Base-by-base conservation (phyloP, 2,113 vertebrate genomes). In the Nycticryphes semicollaris region DNA sequence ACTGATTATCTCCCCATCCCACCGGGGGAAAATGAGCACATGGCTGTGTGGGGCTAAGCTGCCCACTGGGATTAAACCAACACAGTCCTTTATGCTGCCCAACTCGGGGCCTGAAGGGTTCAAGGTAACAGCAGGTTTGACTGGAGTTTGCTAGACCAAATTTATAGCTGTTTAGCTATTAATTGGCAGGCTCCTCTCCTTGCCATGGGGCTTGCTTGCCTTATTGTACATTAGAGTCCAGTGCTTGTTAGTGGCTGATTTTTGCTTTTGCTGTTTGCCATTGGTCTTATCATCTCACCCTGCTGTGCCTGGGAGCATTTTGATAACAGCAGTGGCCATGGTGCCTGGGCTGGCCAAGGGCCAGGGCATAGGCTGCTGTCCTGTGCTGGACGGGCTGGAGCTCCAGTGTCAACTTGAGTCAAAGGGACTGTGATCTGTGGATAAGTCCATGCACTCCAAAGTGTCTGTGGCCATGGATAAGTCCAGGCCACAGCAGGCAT, bases 201-300 rank as follows among this genome's bases (percentile, higher is more conserved):
- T 84, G 80, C 53, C 50, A 12, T 9, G n/a, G 70, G 87, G 23
- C 59, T 60, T 74, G n/a, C 81, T 69, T 68, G 18, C 24, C 45
- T 35, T 67, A 18, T 22, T 70, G 33, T 47, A 11, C 3, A 0
- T 84, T 63, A 45, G 14, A 68, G 21, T 41, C n/a, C 60, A 57
- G 41, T 74, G 35, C 50, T 87, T 51, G 14, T 48, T 39, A 35
- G 54, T 24, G 30, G 41, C 56, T 81, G 24, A 41, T 69, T 81
- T 89, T 90, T 19, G 9, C 85, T 78, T 28, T 63, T 59, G 31
- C 56, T 87, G 51, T 90, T 93, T 94, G 88, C 51, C 78, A 27
- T 23, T 54, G 56, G 43, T 57, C 37, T 96, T 96, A 96, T 96
- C 94, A 28, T 47, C 74, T 53, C 27, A 24, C 35, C 50, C 88